Evolutionary conservation across 2,888 invertebrate species (phyloP).

Genomic region (Xestia xanthographa): DNA sequence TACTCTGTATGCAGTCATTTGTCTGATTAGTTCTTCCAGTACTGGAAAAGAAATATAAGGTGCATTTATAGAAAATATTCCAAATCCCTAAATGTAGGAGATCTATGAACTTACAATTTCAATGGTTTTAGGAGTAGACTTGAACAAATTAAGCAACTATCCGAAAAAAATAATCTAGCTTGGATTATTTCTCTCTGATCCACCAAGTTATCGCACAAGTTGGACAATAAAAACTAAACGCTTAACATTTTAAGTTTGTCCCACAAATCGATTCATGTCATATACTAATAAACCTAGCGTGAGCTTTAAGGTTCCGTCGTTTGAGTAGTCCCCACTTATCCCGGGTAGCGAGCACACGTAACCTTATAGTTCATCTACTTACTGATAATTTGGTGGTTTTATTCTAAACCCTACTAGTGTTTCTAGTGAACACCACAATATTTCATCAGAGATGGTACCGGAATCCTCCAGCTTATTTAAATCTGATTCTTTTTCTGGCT

Average conservation of each 20-base stretch:
- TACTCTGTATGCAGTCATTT: constrained; percentile 90
- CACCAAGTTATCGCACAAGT: not conserved
- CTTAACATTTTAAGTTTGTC: too few species aligned
- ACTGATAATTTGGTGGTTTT: too few species aligned
- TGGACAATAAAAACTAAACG: too few species aligned
- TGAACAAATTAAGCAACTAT: not conserved
- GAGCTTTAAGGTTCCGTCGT: too few species aligned
- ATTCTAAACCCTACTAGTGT: too few species aligned
- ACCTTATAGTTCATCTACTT: too few species aligned
- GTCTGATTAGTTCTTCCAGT: constrained; percentile 93
- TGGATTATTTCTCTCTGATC: not conserved
- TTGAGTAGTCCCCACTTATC: too few species aligned
- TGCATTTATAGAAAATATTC: not conserved
- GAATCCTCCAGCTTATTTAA: not conserved
- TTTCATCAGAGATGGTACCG: not conserved
- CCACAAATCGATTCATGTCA: not conserved
- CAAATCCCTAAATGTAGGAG: not conserved
- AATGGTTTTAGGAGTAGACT: not conserved
- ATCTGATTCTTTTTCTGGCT: not conserved
- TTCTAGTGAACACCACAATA: too few species aligned
- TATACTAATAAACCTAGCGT: too few species aligned
- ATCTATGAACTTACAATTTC: not conserved
- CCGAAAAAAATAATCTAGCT: not conserved
- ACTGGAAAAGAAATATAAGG: constrained; percentile 78
- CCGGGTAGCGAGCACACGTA: too few species aligned